Percentiles rank a stretch among this genome's conserved stretches.
These are phyloP conservation scores for Hydrozoanthus gracilis DNA, from an alignment of 92 coral and sea anemone species.

Conservation along the genomic window DNA sequence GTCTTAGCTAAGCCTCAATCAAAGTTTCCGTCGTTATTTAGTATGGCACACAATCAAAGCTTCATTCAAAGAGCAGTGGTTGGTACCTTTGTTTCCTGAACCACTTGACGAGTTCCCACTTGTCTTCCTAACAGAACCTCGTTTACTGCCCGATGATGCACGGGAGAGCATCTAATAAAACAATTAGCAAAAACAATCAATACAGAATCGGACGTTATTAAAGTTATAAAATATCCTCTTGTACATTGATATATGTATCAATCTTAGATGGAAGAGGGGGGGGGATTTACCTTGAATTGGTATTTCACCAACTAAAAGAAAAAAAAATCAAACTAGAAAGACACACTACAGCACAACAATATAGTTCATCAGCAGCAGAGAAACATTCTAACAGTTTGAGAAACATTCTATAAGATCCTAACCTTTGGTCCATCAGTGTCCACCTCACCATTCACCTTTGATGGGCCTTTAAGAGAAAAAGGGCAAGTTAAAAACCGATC, in stretches of 20 bases:
- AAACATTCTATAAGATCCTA: not conserved
- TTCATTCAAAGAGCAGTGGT: not conserved
- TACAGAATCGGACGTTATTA: not conserved
- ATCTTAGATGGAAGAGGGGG: too few relatives aligned
- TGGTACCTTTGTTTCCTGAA: slow-evolving; percentile 33
- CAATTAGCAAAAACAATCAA: not conserved
- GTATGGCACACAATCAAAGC: too few relatives aligned
- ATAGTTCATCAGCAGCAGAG: not conserved
- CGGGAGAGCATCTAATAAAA: slow-evolving; percentile 68
- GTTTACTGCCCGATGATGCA: slow-evolving; percentile 67
- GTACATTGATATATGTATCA: not conserved
- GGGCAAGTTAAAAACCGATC: not conserved
- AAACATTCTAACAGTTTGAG: not conserved
- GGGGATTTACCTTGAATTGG: too few relatives aligned
- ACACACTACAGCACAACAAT: not conserved
- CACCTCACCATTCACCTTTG: slow-evolving; percentile 81
- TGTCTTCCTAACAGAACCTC: slow-evolving; percentile 68
- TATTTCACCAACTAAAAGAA: not conserved
- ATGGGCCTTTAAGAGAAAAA: slow-evolving; percentile 67
- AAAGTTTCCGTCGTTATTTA: too few relatives aligned
- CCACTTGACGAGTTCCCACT: slow-evolving; percentile 39
- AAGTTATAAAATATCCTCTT: not conserved
- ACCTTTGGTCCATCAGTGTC: slow-evolving; percentile 85
- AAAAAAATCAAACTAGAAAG: not conserved
- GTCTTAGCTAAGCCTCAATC: too few relatives aligned